These are phyloP conservation scores for Chloroceryle aenea DNA, from an alignment of 2,113 vertebrate genomes.

Conservation along the genomic window DNA sequence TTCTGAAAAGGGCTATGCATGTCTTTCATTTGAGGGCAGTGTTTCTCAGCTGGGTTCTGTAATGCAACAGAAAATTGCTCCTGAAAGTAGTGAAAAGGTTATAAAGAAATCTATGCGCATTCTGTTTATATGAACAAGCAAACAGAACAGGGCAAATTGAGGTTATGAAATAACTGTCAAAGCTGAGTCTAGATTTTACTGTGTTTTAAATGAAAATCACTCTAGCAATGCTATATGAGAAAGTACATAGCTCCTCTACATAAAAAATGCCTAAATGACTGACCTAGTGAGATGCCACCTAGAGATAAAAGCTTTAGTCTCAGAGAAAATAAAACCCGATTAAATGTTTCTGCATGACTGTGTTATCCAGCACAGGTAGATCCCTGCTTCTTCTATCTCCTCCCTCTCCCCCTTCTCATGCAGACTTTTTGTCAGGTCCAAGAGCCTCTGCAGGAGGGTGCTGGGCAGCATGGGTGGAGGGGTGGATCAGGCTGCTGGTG, in stretches of 20 bases:
- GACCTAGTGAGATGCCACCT: background rate
- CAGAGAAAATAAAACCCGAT: background rate
- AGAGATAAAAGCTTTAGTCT: background rate
- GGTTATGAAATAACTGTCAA: background rate
- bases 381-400: background rate
- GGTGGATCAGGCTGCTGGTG: background rate
- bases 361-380: fast-evolving
- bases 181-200: background rate
- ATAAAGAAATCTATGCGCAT: background rate
- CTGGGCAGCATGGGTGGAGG: fast-evolving
- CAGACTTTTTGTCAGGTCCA: background rate
- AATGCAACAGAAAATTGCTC: background rate
- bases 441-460: background rate
- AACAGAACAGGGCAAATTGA: background rate
- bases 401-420: background rate
- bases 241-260: background rate
- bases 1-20: background rate
- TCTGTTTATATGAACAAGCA: background rate
- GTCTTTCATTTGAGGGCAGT: background rate
- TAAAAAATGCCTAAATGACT: background rate
- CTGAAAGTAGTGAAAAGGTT: background rate
- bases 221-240: background rate
- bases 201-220: background rate
- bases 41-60: background rate
- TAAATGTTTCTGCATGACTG: background rate